Evolutionary conservation across 2,113 vertebrate species (phyloP).

Genomic region (Lagopus leucura): DNA sequence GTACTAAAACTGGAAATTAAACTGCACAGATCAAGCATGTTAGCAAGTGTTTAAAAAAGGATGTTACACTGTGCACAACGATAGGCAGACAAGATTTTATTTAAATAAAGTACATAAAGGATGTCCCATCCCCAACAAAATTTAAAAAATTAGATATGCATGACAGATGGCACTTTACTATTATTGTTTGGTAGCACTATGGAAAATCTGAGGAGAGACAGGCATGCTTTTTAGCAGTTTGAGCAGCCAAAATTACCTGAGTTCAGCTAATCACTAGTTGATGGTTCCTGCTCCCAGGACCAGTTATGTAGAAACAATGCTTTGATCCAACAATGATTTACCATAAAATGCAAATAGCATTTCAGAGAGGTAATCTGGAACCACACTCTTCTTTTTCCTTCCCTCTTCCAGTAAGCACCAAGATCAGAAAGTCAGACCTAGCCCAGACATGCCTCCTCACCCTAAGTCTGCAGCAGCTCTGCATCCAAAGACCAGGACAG

Average conservation of each 20-base stretch:
- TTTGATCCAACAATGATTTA: neutral
- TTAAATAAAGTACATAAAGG: neutral
- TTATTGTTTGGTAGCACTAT: neutral
- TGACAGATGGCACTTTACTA: neutral
- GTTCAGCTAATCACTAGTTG: neutral
- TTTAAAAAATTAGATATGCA: neutral
- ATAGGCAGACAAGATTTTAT: neutral
- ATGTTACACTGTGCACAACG: neutral
- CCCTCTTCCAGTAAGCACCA: neutral
- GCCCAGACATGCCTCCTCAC: neutral
- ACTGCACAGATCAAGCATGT: neutral
- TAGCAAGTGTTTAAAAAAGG: neutral
- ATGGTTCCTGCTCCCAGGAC: neutral
- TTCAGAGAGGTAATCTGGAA: neutral
- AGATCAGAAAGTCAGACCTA: neutral
- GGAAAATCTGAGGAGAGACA: neutral
- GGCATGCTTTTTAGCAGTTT: neutral
- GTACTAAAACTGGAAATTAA: neutral
- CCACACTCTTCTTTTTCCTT: neutral
- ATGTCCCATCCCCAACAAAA: neutral
- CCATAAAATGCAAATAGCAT: neutral
- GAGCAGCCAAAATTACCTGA: neutral
- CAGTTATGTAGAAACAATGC: neutral
- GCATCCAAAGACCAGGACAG: neutral
- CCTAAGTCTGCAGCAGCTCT: neutral